Percentiles rank a stretch among this genome's conserved stretches.
Conservation (phyloP, 1,140 invertebrate species). For the Listronotus oregonensis region DNA sequence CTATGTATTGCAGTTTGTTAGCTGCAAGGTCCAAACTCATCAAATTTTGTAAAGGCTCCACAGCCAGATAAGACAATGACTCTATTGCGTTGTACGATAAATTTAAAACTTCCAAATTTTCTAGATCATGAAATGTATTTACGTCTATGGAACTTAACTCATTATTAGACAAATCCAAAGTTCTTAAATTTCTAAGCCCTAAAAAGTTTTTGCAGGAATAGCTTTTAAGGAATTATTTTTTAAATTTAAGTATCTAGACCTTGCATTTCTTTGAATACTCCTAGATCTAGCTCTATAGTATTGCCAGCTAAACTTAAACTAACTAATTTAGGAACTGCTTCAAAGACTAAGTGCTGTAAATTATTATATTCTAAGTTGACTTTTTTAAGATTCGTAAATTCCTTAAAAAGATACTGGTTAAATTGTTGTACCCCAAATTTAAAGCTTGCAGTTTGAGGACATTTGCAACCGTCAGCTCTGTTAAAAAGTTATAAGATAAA, state of each 20-base stretch:
- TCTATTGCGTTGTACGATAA: conserved; percentile 46
- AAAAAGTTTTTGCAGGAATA: conserved; percentile 35
- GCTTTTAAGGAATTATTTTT: conserved; percentile 37
- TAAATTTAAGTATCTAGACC: conserved; percentile 30
- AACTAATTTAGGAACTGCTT: conserved; percentile 26
- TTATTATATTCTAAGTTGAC: conserved; percentile 36
- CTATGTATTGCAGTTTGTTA: conserved; percentile 47
- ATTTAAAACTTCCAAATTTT: conserved; percentile 47
- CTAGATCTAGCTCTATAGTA: conserved; percentile 1
- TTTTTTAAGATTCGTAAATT: conserved; percentile 27
- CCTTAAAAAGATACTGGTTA: conserved; percentile 25
- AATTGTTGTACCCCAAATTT: conserved; percentile 40
- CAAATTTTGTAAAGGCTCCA: conserved; percentile 44
- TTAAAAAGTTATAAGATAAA: conserved; percentile 40
- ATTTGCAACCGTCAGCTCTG: conserved; percentile 17
- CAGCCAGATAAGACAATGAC: conserved; percentile 39
- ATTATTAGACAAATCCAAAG: conserved; percentile 45
- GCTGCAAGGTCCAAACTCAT: conserved; percentile 44
- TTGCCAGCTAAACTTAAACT: conserved; percentile 42
- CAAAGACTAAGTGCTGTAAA: conserved; percentile 17
- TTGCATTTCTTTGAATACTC: conserved; percentile 35
- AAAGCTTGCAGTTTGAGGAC: conserved; percentile 36
- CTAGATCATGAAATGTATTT: conserved; percentile 39
- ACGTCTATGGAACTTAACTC: conserved; percentile 18
- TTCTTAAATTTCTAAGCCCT: conserved; percentile 34